A percentile compares a stretch with the other conserved stretches of the same genome.
Conservation (phyloP, 2,888 invertebrate genomes). For the Ornithoptera priamus region DNA sequence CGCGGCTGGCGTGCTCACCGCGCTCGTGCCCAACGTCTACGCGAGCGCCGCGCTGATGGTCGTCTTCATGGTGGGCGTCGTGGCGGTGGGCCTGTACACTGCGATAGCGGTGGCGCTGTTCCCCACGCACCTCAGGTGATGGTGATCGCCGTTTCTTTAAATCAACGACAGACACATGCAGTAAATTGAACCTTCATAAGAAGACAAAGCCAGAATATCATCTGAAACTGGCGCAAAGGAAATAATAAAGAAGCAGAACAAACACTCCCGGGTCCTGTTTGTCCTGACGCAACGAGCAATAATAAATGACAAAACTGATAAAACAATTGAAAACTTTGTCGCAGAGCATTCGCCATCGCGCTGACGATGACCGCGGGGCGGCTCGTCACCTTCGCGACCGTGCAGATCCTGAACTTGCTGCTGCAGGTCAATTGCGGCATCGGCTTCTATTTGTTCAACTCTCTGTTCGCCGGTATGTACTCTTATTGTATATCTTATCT, state of each 20-base stretch:
- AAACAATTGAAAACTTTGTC: background rate
- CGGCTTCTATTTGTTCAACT: background rate
- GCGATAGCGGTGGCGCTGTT: background rate
- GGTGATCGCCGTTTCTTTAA: too few relatives aligned
- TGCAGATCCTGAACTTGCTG: background rate
- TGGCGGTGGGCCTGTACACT: background rate
- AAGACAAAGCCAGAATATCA: too few relatives aligned
- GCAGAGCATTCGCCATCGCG: background rate
- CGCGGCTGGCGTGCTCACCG: constrained; percentile 1
- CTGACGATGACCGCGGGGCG: background rate
- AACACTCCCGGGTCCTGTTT: too few relatives aligned
- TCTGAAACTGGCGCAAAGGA: too few relatives aligned
- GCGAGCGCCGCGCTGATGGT: background rate
- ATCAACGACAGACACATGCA: too few relatives aligned
- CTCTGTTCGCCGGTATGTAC: background rate
- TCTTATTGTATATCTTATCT: too few relatives aligned
- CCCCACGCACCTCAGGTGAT: constrained; percentile 1
- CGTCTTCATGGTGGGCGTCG: background rate
- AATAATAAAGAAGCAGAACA: too few relatives aligned
- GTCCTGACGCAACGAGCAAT: too few relatives aligned
- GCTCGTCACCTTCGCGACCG: background rate
- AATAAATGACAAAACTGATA: too few relatives aligned
- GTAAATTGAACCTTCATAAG: too few relatives aligned
- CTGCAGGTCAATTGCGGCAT: background rate
- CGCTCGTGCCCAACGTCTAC: background rate